Evolutionary conservation across 2,888 invertebrate genomes (phyloP), one percentile per base, ranked within the genome.

Genomic region (Odontocerum albicorne): DNA sequence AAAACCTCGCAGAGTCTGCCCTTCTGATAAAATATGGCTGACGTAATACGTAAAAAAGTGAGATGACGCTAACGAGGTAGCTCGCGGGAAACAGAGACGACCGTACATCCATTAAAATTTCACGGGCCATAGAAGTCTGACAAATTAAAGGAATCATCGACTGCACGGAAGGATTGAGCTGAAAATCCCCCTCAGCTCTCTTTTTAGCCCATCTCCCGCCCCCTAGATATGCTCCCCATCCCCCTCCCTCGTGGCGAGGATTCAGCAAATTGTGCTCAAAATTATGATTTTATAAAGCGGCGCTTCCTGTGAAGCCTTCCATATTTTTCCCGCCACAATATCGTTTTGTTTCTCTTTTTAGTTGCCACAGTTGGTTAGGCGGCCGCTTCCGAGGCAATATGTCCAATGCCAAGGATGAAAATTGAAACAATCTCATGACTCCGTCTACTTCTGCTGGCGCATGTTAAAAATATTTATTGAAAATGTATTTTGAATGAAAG

Each of bases 61-160:
- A 46, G 33, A 56, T 12, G 31, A 33, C 36, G 22, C 27, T 38
- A 44, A 46, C 49, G 51, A 49, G 40, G 21, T 8, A 39, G 32
- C 49, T 43, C 51, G 44, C 27, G 55, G 22, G 45, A 36, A 51
- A 61, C 59, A 49, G 58, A 59, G 51, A 58, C 39, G 57, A 51
- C 43, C 21, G 56, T 53, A 57, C 59, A 60, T 62, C 64, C 63
- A 65, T 65, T 65, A 63, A 65, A 63, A 63, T 64, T 63, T 63
- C 52, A 62, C 62, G 64, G 62, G 60, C 60, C 60, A 60, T 47
- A 57, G 54, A 61, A 62, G 54, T 59, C 63, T 62, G 62, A 63
- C 64, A 63, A 63, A 64, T 65, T 64, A 64, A 64, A 54, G 57
- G 49, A 62, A 60, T 60, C 60, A 58, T 55, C 45, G 57, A 31